Conservation (phyloP, 2,888 invertebrate genomes). For the Synanthedon andrenaeformis region DNA sequence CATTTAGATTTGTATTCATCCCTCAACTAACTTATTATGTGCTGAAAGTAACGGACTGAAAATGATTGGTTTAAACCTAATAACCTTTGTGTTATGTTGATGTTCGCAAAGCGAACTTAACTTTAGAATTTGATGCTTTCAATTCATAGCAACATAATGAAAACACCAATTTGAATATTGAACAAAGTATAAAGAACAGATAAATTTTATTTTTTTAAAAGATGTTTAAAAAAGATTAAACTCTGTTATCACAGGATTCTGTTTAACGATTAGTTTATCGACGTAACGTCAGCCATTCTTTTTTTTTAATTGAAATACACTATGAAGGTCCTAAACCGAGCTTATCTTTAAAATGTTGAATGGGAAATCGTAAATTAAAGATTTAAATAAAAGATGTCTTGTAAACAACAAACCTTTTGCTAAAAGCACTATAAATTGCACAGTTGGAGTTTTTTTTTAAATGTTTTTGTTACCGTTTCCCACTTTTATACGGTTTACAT, state of each 20-base stretch:
- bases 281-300: background rate
- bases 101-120: no score
- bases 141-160: no score
- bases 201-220: no score
- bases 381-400: slow-evolving; percentile 62
- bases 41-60: slow-evolving; percentile 23
- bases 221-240: no score
- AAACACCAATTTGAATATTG: no score
- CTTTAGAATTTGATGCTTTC: no score
- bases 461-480: slow-evolving; percentile 22
- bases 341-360: slow-evolving; percentile 50
- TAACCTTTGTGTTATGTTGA: slow-evolving; percentile 11
- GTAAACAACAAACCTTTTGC: slow-evolving; percentile 65
- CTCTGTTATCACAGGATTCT: no score
- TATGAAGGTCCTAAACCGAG: slow-evolving; percentile 29
- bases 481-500: slow-evolving; percentile 19
- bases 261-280: no score
- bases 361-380: slow-evolving; percentile 58
- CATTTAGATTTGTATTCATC: slow-evolving; percentile 13
- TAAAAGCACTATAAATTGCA: slow-evolving; percentile 60
- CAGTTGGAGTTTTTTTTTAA: slow-evolving; percentile 22
- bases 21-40: slow-evolving; percentile 19
- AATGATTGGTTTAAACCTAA: slow-evolving; percentile 17
- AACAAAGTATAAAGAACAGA: no score
- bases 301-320: slow-evolving; percentile 6